phyloP scores from a whole-genome alignment of 2,113 vertebrate species.

The Seriola quinqueradiata region DNA sequence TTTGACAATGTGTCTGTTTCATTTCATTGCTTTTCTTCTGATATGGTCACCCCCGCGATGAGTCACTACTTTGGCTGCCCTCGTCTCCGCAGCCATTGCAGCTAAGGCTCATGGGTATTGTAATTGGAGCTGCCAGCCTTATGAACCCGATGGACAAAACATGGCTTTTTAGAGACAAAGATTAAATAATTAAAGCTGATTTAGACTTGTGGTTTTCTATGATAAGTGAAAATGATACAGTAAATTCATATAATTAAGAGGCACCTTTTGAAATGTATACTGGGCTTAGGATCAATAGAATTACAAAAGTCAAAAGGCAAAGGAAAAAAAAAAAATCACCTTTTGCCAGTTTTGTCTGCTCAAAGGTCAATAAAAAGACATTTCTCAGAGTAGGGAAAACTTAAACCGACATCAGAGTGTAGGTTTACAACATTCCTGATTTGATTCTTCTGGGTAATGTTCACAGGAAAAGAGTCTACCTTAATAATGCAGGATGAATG shows the following conservation, averaged over 20 bases:
- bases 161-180: neutral
- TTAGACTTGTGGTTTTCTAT: neutral
- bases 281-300: neutral
- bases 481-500: slow-evolving; percentile 5
- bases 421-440: slow-evolving; percentile 4
- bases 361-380: neutral
- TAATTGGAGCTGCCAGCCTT: neutral
- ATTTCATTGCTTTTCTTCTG: neutral
- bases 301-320: neutral
- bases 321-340: neutral
- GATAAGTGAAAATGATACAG: neutral
- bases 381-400: neutral
- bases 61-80: neutral
- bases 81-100: neutral
- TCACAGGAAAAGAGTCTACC: slow-evolving; percentile 7
- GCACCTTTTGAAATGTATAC: neutral
- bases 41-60: neutral
- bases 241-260: neutral
- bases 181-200: neutral
- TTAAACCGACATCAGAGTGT: neutral
- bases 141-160: neutral
- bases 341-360: neutral
- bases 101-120: neutral
- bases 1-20: neutral
- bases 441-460: neutral